These are phyloP conservation scores for Chiridota heheva DNA, from an alignment of 35 echinoderm and acorn worm genomes.

Conservation along the genomic window DNA sequence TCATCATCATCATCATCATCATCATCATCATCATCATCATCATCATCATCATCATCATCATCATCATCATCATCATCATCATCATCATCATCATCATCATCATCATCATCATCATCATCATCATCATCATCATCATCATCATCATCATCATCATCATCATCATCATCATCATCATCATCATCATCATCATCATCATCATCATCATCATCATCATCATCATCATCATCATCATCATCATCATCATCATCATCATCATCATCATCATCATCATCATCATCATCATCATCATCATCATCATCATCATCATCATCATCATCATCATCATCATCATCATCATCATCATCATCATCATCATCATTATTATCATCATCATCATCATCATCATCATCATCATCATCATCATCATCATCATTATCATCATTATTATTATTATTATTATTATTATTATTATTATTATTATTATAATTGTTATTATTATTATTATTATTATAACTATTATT, in stretches of 20 bases:
- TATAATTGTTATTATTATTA: too few relatives aligned
- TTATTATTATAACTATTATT: too few relatives aligned
- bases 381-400: conserved; percentile 6
- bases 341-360: conserved; percentile 2
- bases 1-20: neutral
- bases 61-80: neutral
- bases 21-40: neutral
- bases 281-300: conserved; percentile 5
- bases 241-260: conserved; percentile 6
- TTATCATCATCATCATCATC: conserved; percentile 2
- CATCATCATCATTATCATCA: conserved; percentile 6
- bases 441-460: too few relatives aligned
- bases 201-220: conserved; percentile 7
- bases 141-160: neutral
- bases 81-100: neutral
- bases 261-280: conserved; percentile 1
- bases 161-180: neutral
- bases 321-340: conserved; percentile 6
- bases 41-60: neutral
- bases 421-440: too few relatives aligned
- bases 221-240: conserved; percentile 6
- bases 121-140: neutral
- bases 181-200: neutral
- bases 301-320: conserved; percentile 4
- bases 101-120: neutral